Evolutionary conservation across 2,113 vertebrate species (phyloP).

Genomic region (Limanda limanda): DNA sequence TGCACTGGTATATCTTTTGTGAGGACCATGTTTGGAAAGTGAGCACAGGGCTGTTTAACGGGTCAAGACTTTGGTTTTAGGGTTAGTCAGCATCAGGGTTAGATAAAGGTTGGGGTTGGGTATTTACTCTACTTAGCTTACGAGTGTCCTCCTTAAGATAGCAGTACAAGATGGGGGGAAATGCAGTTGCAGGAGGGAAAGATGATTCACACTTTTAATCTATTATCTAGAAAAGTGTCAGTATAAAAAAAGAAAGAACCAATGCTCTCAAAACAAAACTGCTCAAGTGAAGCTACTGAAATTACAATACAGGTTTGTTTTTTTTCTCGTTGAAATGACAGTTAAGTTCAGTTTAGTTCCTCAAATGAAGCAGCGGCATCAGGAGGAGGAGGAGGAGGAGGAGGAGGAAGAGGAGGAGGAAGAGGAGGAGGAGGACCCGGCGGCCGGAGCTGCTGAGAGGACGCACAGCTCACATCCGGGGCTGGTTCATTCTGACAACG

Average conservation of each 20-base stretch:
- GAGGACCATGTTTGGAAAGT: too few species aligned
- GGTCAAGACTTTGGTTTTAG: neutral
- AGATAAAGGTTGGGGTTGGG: too few species aligned
- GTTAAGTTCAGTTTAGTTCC: conserved; percentile 38
- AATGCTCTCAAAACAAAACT: too few species aligned
- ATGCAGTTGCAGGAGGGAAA: neutral
- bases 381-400: neutral
- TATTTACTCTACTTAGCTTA: too few species aligned
- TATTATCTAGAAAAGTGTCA: too few species aligned
- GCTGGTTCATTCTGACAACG: conserved; percentile 82
- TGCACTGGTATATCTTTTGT: too few species aligned
- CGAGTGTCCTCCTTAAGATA: too few species aligned
- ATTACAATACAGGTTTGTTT: neutral
- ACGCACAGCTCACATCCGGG: conserved; percentile 81
- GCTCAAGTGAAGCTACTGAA: too few species aligned
- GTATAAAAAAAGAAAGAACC: too few species aligned
- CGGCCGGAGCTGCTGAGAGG: conserved; percentile 34
- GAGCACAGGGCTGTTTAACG: too few species aligned
- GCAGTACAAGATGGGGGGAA: neutral
- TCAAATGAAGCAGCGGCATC: conserved; percentile 19
- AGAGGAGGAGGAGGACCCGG: conserved; percentile 52
- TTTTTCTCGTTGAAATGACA: neutral
- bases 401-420: conserved; percentile 48
- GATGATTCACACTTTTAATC: neutral
- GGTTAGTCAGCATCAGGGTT: too few species aligned